Conservation (phyloP, 2,888 invertebrate species). For the Digitonthophagus gazella region DNA sequence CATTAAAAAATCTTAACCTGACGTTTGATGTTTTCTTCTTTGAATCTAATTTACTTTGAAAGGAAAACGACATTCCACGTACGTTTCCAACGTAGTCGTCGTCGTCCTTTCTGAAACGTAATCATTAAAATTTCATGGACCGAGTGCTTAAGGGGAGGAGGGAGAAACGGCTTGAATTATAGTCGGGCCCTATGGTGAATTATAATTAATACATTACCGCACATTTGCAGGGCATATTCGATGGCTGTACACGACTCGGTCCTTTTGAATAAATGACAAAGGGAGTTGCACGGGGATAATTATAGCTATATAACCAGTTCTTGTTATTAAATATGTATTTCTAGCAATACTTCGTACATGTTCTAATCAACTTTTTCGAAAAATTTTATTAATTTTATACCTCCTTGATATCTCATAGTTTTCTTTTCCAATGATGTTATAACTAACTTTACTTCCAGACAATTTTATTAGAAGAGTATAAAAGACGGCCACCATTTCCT, state of each 20-base stretch:
- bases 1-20: neutral
- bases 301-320: neutral
- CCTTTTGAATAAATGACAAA: neutral
- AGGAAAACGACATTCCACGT: neutral
- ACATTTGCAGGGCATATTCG: neutral
- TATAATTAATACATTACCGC: neutral
- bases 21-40: neutral
- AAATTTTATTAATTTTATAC: too few species aligned
- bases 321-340: neutral
- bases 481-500: too few species aligned
- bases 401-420: too few species aligned
- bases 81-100: neutral
- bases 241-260: neutral
- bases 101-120: neutral
- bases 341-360: too few species aligned
- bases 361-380: too few species aligned
- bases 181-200: neutral
- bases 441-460: neutral
- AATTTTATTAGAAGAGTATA: too few species aligned
- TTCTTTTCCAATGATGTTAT: too few species aligned
- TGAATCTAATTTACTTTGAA: neutral
- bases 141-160: neutral
- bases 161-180: neutral
- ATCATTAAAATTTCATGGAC: neutral
- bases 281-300: neutral